Base-by-base conservation (phyloP, 2,888 invertebrate species). In the Mesochorus sp. region DNA sequence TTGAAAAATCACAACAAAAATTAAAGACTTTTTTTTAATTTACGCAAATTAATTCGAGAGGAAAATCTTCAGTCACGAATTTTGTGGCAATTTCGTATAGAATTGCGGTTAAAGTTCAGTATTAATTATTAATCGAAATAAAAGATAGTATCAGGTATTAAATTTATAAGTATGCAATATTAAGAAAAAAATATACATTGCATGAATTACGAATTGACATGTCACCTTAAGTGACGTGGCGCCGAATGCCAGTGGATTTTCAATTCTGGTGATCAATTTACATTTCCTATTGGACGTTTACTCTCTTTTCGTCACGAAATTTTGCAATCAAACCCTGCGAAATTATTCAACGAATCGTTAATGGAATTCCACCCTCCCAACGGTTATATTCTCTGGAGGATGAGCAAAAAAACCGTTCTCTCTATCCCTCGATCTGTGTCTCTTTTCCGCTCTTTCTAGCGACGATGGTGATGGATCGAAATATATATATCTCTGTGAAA, bases 311-410 rank as follows among this genome's bases (percentile, higher is more conserved):
- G 62, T 12, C 12, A 53, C 44, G 62, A 55, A 64, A 37, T 14
- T 62, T 47, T 31, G 10, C 12, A 28, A 17, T 39, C 34, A n/a
- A 26, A 26, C 17, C 8, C 26, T 8, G 10, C 24, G 26, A 49
- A 66, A 66, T 42, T 59, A 66, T 59, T 73, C 49, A 66, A 55
- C 34, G 47, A 19, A 34, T 57, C 26, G 19, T 37, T 55, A 64
- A 73, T 73, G 64, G 37, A n/a, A 47, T 64, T 44, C 26, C 21
- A 53, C 28, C 5, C 61, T 10, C 37, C 19, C 21, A 28, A 26
- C 12, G 28, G 19, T 6, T 4, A n/a, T n/a, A 19, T 6, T 31
- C 12, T 26, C 26, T 4, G 26, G 0, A 24, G 26, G 26, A 26
- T 26, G 49, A 26, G 49, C 12, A 19, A 47, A 47, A 19, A 3